phyloP scores from a whole-genome alignment of 2,113 vertebrate species.

The Desmodus rotundus region DNA sequence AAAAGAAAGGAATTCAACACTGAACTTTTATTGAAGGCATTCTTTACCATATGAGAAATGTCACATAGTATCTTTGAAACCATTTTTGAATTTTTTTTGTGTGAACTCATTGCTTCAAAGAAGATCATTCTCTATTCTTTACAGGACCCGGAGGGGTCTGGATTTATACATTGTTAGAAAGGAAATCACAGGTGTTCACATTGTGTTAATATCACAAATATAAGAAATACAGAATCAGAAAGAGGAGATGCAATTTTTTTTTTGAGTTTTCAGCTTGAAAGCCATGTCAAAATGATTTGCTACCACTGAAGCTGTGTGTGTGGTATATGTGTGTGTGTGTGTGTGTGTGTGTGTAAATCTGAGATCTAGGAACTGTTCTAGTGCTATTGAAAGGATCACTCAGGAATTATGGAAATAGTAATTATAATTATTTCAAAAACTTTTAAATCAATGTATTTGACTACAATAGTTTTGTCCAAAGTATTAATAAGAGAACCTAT shows the following conservation, averaged over 20 bases:
- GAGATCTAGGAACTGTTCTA: neutral
- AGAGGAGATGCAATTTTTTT: neutral
- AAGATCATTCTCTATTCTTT: constrained; percentile 38
- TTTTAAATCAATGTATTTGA: neutral
- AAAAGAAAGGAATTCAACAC: neutral
- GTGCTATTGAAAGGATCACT: neutral
- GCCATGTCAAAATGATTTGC: neutral
- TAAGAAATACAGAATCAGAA: neutral
- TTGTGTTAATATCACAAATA: neutral
- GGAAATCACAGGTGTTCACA: neutral
- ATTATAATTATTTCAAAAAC: neutral
- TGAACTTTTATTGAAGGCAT: constrained; percentile 37
- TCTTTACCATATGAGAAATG: constrained; percentile 38
- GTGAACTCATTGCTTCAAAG: constrained; percentile 46
- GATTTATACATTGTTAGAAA: constrained; percentile 29
- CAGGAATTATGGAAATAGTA: neutral
- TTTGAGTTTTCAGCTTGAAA: neutral
- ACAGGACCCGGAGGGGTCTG: neutral
- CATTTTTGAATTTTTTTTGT: constrained; percentile 6
- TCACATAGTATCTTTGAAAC: constrained; percentile 9
- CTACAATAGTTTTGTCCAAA: neutral
- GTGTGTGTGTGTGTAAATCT: neutral
- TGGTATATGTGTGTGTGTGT: neutral
- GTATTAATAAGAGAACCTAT: neutral
- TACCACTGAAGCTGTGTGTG: neutral